Evolutionary conservation across 2,888 invertebrate genomes (phyloP).

Genomic region (Pristionchus mayeri): DNA sequence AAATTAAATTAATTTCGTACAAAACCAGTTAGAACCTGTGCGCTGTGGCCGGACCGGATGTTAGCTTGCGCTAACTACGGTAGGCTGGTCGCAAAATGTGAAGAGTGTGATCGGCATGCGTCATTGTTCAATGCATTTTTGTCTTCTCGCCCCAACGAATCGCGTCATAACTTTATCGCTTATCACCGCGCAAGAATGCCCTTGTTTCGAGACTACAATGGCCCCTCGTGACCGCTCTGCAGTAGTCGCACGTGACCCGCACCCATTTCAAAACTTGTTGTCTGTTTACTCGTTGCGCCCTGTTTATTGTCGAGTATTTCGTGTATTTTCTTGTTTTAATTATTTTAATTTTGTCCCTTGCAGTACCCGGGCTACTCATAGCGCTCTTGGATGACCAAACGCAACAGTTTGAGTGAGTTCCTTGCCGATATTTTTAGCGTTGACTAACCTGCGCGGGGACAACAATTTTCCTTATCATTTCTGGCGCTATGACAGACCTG

Average conservation of each 20-base stretch:
- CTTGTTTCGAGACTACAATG: not conserved
- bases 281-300: not conserved
- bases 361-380: not conserved
- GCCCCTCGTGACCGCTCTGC: not conserved
- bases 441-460: not conserved
- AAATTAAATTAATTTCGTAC: too few species aligned
- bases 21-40: too few species aligned
- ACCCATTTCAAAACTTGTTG: not conserved
- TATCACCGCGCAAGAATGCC: conserved; percentile 14
- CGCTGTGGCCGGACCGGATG: too few species aligned
- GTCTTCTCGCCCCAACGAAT: not conserved
- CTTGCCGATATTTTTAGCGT: not conserved
- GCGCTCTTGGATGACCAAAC: conserved; percentile 9
- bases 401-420: conserved; percentile 6
- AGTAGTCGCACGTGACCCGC: conserved; percentile 6
- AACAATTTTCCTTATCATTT: not conserved
- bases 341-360: not conserved
- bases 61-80: not conserved
- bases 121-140: conserved; percentile 22
- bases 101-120: conserved; percentile 33
- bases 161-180: not conserved
- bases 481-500: not conserved
- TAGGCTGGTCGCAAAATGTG: not conserved
- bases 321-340: not conserved
- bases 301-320: not conserved